Conservation (phyloP, 1,140 invertebrate genomes). For the Mycetomoellerius zeteki region DNA sequence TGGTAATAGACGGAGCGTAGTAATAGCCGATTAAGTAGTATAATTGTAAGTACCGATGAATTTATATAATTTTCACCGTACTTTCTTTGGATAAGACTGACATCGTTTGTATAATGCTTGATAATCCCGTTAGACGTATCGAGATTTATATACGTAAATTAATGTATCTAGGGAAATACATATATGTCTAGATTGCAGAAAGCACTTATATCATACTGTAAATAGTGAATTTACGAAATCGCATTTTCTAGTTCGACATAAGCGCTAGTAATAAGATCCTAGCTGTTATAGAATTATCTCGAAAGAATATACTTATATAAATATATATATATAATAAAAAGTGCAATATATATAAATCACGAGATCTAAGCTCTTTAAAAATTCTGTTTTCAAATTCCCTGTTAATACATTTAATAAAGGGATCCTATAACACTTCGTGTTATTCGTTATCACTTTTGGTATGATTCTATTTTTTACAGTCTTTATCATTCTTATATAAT, state of each 20-base stretch:
- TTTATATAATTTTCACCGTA: slow-evolving; percentile 77
- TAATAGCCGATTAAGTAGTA: slow-evolving; percentile 63
- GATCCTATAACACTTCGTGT: slow-evolving; percentile 56
- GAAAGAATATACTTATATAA: slow-evolving; percentile 62
- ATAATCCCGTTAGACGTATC: slow-evolving; percentile 74
- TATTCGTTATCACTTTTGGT: slow-evolving; percentile 23
- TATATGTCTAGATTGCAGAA: slow-evolving; percentile 71
- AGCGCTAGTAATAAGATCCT: slow-evolving; percentile 74
- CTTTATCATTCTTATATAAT: neutral
- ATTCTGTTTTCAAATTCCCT: slow-evolving; percentile 73
- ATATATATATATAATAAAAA: slow-evolving; percentile 59
- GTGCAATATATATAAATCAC: slow-evolving; percentile 58
- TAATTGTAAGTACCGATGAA: slow-evolving; percentile 75
- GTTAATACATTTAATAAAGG: slow-evolving; percentile 73
- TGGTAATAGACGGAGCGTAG: slow-evolving; percentile 60
- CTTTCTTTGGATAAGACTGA: slow-evolving; percentile 79
- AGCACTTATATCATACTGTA: slow-evolving; percentile 77
- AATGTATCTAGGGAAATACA: slow-evolving; percentile 68
- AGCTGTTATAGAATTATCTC: slow-evolving; percentile 76
- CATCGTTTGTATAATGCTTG: slow-evolving; percentile 78
- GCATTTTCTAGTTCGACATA: slow-evolving; percentile 74
- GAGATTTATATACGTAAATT: slow-evolving; percentile 76
- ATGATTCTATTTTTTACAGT: slow-evolving; percentile 11
- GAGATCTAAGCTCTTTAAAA: slow-evolving; percentile 69
- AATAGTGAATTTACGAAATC: slow-evolving; percentile 73